Evolutionary conservation across 2,797 vertebrate genomes (phyloP), one percentile per base, ranked within the genome.

Genomic region (Cryptoblepharus egeriae): DNA sequence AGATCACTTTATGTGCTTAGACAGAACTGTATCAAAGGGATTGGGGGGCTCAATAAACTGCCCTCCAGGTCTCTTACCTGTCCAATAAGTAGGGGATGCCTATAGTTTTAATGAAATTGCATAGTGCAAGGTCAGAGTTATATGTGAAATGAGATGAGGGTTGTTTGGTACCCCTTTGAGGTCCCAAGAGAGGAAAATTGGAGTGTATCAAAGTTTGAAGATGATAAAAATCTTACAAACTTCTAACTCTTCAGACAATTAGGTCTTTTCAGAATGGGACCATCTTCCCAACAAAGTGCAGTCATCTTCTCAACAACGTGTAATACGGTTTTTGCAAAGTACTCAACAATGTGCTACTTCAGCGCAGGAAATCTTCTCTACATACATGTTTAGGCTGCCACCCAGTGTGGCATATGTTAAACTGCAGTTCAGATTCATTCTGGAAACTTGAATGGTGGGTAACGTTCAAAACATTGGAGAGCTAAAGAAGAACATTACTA

Each of bases 301-400:
- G n/a, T n/a, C n/a, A n/a, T n/a, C n/a, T n/a, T n/a, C n/a, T n/a
- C n/a, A n/a, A n/a, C n/a, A n/a, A n/a, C n/a, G n/a, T n/a, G n/a
- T n/a, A n/a, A n/a, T 64, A 72, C 11, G n/a, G 55, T 39, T 83
- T n/a, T 71, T 61, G 30, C 37, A 69, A 26, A 60, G n/a, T 15
- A 42, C 30, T 39, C 8, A 52, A 16, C 22, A 73, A 52, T 78
- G 65, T 42, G 13, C 28, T 70, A 52, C 18, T 13, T 79, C 15
- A 64, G 18, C 11, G 15, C 2, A 11, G n/a, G 24, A 64, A 72
- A 58, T 58, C 10, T 10, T 55, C 8, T 67, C 6, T 28, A 87
- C 70, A 64, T 8, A 1, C 68, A 82, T 75, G 89, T 87, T 88
- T 85, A 78, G 83, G 86, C 84, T 74, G 90, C 90, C 92, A 92